Evolutionary conservation across 2,797 vertebrate genomes (phyloP).

Genomic region (Lepilemur septentrionalis): DNA sequence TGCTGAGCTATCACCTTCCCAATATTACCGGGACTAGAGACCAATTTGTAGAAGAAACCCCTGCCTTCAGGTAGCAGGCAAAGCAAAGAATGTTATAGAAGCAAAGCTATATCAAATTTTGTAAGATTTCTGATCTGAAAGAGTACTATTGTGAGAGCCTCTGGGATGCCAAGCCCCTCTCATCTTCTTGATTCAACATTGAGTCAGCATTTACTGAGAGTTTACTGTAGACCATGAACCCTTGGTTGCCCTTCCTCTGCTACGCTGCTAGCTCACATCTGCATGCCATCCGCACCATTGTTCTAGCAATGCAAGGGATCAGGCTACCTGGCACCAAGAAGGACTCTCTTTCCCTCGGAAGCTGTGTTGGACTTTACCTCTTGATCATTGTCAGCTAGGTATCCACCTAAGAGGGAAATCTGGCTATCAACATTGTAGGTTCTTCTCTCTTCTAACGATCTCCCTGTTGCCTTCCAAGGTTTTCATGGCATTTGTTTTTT

Average conservation of each 20-base stretch:
- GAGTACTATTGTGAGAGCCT: neutral
- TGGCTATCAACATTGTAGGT: neutral
- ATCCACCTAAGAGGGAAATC: neutral
- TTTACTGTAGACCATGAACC: neutral
- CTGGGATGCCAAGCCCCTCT: neutral
- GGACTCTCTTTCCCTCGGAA: neutral
- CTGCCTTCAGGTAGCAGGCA: neutral
- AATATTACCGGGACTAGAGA: neutral
- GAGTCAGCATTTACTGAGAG: neutral
- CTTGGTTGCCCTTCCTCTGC: neutral
- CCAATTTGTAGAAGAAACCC: neutral
- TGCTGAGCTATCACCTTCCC: neutral
- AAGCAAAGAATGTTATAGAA: constrained; percentile 7
- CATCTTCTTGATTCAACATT: neutral
- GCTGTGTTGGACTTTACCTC: neutral
- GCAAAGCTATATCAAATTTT: neutral
- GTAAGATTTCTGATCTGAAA: neutral
- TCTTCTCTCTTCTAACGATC: neutral
- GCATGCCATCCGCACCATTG: neutral
- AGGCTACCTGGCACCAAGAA: neutral
- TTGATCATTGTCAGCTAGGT: neutral
- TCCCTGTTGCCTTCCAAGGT: neutral
- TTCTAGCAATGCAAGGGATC: neutral
- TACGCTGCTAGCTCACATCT: neutral
- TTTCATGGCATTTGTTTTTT: neutral